Evolutionary conservation across 2,797 vertebrate species (phyloP).

Genomic region (Danio albolineatus): DNA sequence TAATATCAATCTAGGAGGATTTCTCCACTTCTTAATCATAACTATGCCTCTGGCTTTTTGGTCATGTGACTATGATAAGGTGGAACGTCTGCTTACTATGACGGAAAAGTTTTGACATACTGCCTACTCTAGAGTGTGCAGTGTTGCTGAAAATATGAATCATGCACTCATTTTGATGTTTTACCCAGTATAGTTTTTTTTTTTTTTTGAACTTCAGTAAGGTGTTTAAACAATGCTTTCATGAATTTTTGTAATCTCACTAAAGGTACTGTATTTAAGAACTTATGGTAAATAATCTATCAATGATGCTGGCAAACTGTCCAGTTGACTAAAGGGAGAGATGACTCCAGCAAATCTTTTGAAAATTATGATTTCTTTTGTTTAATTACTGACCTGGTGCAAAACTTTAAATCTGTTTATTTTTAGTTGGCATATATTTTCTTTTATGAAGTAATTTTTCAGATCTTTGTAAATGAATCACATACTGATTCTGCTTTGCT

Average conservation of each 20-base stretch:
- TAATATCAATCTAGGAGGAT: too few species aligned
- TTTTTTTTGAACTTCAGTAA: neutral
- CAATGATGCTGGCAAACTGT: neutral
- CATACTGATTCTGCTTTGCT: neutral
- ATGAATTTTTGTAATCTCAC: neutral
- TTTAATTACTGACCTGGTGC: neutral
- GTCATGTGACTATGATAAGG: neutral
- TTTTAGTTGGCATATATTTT: neutral
- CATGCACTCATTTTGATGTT: neutral
- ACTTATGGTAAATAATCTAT: neutral
- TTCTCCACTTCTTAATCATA: too few species aligned
- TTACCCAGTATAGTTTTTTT: neutral
- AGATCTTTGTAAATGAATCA: neutral
- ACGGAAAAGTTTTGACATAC: neutral
- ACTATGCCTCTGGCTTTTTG: neutral
- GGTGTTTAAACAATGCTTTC: too few species aligned
- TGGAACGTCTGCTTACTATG: neutral
- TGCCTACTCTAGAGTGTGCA: neutral
- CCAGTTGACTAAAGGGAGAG: neutral
- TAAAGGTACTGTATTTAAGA: neutral
- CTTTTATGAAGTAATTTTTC: neutral
- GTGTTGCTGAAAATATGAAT: constrained; percentile 15
- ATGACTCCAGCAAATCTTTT: neutral
- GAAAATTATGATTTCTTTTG: neutral
- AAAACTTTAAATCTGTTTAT: neutral